Conservation (phyloP, 2,797 vertebrate genomes). For the Typhlichthys eigenmanni region DNA sequence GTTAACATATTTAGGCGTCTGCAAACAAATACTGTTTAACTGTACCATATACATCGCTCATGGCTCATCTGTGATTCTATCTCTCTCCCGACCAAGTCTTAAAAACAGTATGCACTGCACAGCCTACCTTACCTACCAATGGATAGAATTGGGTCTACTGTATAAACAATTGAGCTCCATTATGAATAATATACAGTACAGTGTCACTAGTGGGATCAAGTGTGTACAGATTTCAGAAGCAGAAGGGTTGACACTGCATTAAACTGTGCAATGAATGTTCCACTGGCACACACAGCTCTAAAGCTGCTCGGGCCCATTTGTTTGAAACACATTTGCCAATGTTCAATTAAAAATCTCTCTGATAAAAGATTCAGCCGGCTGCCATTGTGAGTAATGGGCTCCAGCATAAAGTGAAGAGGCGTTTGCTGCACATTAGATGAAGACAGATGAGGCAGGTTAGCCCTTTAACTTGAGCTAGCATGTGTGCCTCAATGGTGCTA, state of each 20-base stretch:
- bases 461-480: constrained; percentile 51
- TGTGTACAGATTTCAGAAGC: constrained; percentile 50
- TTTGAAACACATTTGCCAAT: constrained; percentile 69
- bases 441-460: constrained; percentile 69
- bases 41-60: too few relatives aligned
- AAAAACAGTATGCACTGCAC: constrained; percentile 12
- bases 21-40: background rate
- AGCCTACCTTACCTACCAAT: constrained; percentile 2
- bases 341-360: constrained; percentile 75
- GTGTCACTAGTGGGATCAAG: constrained; percentile 47
- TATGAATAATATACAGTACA: constrained; percentile 44
- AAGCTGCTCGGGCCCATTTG: constrained; percentile 55
- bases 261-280: constrained; percentile 57
- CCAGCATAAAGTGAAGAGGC: constrained; percentile 72
- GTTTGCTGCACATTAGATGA: constrained; percentile 72
- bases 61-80: too few relatives aligned
- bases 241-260: constrained; percentile 38
- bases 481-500: constrained; percentile 53
- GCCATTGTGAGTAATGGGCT: constrained; percentile 76
- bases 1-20: too few relatives aligned
- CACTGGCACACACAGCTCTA: constrained; percentile 35
- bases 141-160: constrained; percentile 1
- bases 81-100: too few relatives aligned
- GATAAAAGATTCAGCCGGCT: constrained; percentile 76
- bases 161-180: constrained; percentile 14